Base-by-base conservation (phyloP, 1,140 invertebrate genomes). In the Wiebesia pumilae region DNA sequence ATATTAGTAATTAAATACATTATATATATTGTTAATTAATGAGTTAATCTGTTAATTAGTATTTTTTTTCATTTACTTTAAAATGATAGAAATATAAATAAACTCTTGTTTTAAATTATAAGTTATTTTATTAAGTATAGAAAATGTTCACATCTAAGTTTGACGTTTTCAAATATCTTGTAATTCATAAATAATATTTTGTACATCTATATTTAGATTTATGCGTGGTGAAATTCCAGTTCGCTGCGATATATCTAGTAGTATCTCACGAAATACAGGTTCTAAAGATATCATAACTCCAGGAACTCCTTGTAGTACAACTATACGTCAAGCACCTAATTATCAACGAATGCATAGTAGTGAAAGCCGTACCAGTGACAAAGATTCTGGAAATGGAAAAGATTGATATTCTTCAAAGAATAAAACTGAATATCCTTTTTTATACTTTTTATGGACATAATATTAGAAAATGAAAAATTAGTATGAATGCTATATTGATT, bases 261-360 rank as follows among this genome's bases (percentile, higher is more conserved):
- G 89, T 71, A 90, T 93, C 40, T 89, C 91, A 67, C 89, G 92
- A 77, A 90, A 87, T 51, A 91, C 93, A 30, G 90, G 87, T 27
- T 83, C 92, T 16, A 94, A 93, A 80, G 93, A 93, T 71, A 90
- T 92, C 0, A 91, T 92, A 19, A 96, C 96, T 10, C 96, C 97
- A 1, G 95, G 96, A 40, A 96, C 95, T n/a, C 95, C 95, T 4
- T 94, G 95, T 24, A 96, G 92, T 83, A 92, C 95, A 3, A 92
- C 93, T 78, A 94, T 96, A 83, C 94, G 95, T 89, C 96, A 95
- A 77, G 95, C 96, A 30, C 96, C 96, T 0, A 96, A 94, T 90
- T 98, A 97, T 93, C 97, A 97, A 90, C 95, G 97, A 88, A 97
- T 97, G 95, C 96, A 97, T 91, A 97, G 97, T 91, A 97, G 96